phyloP scores from a whole-genome alignment of 2,888 invertebrate species.

The Biston betularia region DNA sequence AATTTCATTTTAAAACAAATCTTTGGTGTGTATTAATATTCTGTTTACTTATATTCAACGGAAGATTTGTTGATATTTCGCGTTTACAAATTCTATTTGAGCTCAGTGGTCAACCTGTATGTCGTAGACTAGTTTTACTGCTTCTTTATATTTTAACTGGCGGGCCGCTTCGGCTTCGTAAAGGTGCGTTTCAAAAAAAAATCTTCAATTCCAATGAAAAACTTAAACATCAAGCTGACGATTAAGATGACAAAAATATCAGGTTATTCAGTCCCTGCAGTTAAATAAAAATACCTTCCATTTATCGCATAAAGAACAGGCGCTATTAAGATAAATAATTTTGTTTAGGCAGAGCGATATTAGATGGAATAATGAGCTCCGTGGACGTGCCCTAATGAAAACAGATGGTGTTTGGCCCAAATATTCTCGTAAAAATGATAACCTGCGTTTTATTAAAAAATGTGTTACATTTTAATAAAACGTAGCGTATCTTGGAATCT shows the following conservation, averaged over 20 bases:
- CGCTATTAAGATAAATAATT: slow-evolving; percentile 61
- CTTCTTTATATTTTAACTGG: too few species aligned
- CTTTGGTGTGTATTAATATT: too few species aligned
- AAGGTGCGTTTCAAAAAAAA: too few species aligned
- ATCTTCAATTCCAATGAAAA: too few species aligned
- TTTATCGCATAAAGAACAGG: slow-evolving; percentile 41
- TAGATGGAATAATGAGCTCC: slow-evolving; percentile 59
- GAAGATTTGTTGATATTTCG: too few species aligned
- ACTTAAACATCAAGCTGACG: too few species aligned
- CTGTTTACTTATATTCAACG: too few species aligned
- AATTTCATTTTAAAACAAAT: too few species aligned
- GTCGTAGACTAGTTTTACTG: too few species aligned
- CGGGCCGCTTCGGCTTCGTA: too few species aligned
- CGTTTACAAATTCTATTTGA: too few species aligned
- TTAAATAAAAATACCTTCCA: slow-evolving; percentile 42
- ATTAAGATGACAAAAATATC: background rate
- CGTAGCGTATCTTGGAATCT: slow-evolving; percentile 11
- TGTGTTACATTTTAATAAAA: slow-evolving; percentile 19
- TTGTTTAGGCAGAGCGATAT: slow-evolving; percentile 55
- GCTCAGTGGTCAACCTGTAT: too few species aligned
- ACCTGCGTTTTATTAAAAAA: slow-evolving; percentile 33
- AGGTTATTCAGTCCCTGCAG: slow-evolving; percentile 8
- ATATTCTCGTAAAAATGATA: slow-evolving; percentile 47
- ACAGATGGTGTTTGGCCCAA: slow-evolving; percentile 55
- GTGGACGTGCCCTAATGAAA: slow-evolving; percentile 61